Percentiles rank a stretch among this genome's conserved stretches.
These are phyloP conservation scores for Loris lydekkerianus DNA, from an alignment of 2,797 vertebrate species.

Conservation along the genomic window DNA sequence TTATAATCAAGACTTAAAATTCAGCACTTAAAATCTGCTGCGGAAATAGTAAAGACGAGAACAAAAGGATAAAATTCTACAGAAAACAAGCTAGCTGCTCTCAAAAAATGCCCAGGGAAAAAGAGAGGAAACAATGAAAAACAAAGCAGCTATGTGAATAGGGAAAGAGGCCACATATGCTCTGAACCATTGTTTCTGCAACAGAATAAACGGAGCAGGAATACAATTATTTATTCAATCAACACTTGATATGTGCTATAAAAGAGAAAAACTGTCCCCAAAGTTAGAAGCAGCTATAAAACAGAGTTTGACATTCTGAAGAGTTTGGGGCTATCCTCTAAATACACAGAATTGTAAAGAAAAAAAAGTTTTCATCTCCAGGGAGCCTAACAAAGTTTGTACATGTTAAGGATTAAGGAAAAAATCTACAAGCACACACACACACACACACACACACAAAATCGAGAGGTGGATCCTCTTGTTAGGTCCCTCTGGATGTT, in stretches of 20 bases:
- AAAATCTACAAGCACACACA: not conserved
- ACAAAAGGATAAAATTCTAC: not conserved
- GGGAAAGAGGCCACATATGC: not conserved
- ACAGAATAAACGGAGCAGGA: not conserved
- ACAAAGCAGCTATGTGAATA: fast-evolving
- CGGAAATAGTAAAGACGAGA: not conserved
- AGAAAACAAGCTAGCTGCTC: not conserved
- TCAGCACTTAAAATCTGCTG: constrained; percentile 5
- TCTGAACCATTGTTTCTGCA: not conserved
- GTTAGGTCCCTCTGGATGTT: no score
- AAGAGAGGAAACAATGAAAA: not conserved
- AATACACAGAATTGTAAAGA: not conserved
- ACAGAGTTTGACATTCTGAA: not conserved
- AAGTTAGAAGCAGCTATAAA: not conserved
- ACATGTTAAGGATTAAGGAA: not conserved
- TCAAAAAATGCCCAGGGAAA: not conserved
- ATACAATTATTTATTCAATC: not conserved
- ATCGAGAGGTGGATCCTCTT: not conserved
- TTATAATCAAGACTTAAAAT: constrained; percentile 18
- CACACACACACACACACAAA: not conserved
- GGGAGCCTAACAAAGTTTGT: not conserved
- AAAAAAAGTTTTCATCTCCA: not conserved
- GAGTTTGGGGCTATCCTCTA: not conserved
- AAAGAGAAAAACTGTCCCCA: not conserved
- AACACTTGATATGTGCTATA: not conserved